A percentile compares a stretch with the other conserved stretches of the same genome.
These are phyloP conservation scores for Rhinoderma darwinii DNA, from an alignment of 2,113 vertebrate genomes.

Conservation along the genomic window DNA sequence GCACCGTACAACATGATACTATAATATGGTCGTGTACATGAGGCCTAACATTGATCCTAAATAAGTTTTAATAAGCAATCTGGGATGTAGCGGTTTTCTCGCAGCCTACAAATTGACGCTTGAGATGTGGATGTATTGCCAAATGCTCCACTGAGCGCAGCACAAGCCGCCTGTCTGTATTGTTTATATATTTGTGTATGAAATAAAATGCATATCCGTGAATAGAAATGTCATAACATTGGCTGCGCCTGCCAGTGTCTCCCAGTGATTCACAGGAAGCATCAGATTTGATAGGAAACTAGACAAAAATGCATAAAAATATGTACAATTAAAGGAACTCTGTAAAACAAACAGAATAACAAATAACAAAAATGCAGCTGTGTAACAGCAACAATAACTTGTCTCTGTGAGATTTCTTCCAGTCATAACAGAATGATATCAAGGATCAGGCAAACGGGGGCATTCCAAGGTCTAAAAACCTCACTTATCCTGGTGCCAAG, in stretches of 20 bases:
- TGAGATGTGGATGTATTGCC: background rate
- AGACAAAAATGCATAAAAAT: slow-evolving; percentile 16
- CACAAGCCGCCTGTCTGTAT: background rate
- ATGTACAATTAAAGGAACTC: slow-evolving; percentile 30
- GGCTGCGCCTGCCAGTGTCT: background rate
- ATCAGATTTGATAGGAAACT: slow-evolving; percentile 19
- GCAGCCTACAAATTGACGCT: background rate
- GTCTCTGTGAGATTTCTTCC: background rate
- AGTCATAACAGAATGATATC: slow-evolving; percentile 17
- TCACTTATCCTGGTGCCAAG: background rate
- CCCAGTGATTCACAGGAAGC: slow-evolving; percentile 19
- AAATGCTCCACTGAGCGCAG: background rate
- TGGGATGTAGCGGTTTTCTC: background rate
- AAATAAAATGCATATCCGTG: background rate
- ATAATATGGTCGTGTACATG: background rate
- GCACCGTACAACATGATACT: too few species aligned
- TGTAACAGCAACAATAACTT: background rate
- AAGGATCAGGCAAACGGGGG: background rate
- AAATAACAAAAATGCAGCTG: slow-evolving; percentile 20
- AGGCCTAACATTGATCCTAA: background rate
- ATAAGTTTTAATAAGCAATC: background rate
- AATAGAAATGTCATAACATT: background rate
- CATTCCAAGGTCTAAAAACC: background rate
- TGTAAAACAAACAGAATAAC: background rate
- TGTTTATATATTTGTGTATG: slow-evolving; percentile 8